Evolutionary conservation across 2,113 vertebrate genomes (phyloP).

Genomic region (Podocnemis expansa): DNA sequence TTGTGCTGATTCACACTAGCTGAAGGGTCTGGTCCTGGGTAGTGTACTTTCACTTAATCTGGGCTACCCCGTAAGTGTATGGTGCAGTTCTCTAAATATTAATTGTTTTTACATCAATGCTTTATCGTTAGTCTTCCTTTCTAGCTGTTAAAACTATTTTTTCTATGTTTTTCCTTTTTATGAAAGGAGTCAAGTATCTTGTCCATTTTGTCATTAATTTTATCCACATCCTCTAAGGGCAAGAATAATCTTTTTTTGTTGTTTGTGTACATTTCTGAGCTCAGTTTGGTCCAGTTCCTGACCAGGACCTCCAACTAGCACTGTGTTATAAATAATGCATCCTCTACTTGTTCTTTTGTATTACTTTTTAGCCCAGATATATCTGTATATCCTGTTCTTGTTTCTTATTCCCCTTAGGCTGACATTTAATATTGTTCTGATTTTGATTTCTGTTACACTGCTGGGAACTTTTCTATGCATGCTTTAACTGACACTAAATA

Average conservation of each 20-base stretch:
- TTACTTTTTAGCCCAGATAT: neutral
- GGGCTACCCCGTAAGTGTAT: fast-evolving
- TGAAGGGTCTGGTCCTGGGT: neutral
- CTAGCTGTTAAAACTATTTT: neutral
- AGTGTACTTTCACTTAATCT: fast-evolving
- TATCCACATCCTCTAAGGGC: neutral
- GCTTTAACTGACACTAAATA: neutral
- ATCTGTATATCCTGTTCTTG: neutral
- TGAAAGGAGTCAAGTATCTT: neutral
- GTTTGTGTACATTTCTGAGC: neutral
- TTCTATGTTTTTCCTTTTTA: neutral
- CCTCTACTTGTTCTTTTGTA: neutral
- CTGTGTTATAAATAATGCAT: neutral
- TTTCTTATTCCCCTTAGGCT: neutral
- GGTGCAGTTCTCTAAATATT: neutral
- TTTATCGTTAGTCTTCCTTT: neutral
- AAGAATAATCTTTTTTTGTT: neutral
- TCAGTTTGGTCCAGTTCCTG: neutral
- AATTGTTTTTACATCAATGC: neutral
- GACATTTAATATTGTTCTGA: neutral
- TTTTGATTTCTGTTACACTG: neutral
- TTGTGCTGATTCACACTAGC: neutral
- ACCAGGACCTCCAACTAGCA: neutral
- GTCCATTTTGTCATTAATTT: neutral
- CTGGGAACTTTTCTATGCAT: neutral